These are phyloP conservation scores for Opisthograptis luteolata DNA, from an alignment of 2,888 invertebrate genomes.

Conservation along the genomic window DNA sequence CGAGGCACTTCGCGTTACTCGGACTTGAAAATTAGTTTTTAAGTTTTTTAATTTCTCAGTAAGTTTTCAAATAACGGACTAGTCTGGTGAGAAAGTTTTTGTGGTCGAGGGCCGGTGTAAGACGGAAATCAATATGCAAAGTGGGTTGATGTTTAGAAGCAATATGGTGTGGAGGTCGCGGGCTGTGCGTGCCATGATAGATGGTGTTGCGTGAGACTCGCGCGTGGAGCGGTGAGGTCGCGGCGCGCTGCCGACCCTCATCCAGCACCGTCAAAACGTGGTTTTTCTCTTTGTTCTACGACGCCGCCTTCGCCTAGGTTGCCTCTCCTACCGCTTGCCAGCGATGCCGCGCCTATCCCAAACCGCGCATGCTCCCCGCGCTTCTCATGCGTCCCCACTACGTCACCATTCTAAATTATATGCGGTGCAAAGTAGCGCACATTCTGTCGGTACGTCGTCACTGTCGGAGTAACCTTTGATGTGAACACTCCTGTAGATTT, in stretches of 20 bases:
- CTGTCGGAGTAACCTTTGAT: conserved; percentile 51
- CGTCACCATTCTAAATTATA: conserved; percentile 69
- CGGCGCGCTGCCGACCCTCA: conserved; percentile 51
- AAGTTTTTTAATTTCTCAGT: not conserved
- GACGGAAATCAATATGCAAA: conserved; percentile 65
- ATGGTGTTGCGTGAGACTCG: conserved; percentile 59
- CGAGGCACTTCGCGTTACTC: not conserved
- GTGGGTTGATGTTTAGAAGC: conserved; percentile 56
- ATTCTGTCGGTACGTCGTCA: conserved; percentile 55
- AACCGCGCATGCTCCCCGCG: conserved; percentile 72
- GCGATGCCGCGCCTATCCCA: conserved; percentile 71
- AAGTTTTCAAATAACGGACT: not conserved
- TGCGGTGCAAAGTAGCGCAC: conserved; percentile 61
- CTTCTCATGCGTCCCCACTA: conserved; percentile 66
- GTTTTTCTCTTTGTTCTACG: conserved; percentile 65
- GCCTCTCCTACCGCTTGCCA: conserved; percentile 57
- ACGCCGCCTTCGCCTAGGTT: conserved; percentile 54
- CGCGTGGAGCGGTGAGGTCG: conserved; percentile 57
- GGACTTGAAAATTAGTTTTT: not conserved
- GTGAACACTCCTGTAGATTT: conserved; percentile 48
- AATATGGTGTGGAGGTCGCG: conserved; percentile 61
- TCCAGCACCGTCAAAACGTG: conserved; percentile 56
- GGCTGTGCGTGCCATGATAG: conserved; percentile 40
- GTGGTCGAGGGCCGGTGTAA: conserved; percentile 16
- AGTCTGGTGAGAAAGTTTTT: conserved; percentile 1